Evolutionary conservation across 2,888 invertebrate genomes (phyloP).

Genomic region (Serrognathus titanus): DNA sequence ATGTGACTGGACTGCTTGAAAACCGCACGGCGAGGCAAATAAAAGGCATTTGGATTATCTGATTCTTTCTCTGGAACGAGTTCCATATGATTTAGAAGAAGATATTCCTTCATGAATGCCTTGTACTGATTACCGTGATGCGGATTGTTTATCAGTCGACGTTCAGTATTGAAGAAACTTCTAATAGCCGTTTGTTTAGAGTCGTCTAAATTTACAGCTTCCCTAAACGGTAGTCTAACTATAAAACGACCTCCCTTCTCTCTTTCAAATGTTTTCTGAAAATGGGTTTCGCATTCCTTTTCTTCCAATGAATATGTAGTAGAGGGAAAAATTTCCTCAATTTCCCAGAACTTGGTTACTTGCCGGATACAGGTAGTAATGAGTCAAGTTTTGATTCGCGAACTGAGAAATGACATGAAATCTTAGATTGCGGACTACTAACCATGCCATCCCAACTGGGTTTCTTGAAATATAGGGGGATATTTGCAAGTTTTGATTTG

Average conservation of each 20-base stretch:
- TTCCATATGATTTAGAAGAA: neutral
- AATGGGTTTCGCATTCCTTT: neutral
- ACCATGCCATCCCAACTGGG: conserved; percentile 17
- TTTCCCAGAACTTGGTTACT: neutral
- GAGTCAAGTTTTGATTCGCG: neutral
- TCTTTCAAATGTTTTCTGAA: neutral
- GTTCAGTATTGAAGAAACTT: neutral
- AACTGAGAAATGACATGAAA: too few species aligned
- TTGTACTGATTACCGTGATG: neutral
- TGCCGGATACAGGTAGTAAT: neutral
- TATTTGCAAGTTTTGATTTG: conserved; percentile 4
- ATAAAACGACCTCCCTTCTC: neutral
- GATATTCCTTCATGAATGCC: neutral
- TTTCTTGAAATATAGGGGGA: conserved; percentile 12
- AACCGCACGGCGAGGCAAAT: neutral
- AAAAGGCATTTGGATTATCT: neutral
- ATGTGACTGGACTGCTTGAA: neutral
- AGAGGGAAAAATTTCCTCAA: neutral
- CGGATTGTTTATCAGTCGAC: neutral
- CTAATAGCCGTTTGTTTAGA: neutral
- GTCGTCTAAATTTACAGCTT: neutral
- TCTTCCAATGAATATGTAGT: neutral
- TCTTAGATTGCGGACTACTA: neutral
- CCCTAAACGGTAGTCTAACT: neutral
- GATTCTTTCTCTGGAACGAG: neutral